Evolutionary conservation across 2,113 vertebrate genomes (phyloP), one percentile per base, ranked within the genome.

Genomic region (Melozone crissalis): DNA sequence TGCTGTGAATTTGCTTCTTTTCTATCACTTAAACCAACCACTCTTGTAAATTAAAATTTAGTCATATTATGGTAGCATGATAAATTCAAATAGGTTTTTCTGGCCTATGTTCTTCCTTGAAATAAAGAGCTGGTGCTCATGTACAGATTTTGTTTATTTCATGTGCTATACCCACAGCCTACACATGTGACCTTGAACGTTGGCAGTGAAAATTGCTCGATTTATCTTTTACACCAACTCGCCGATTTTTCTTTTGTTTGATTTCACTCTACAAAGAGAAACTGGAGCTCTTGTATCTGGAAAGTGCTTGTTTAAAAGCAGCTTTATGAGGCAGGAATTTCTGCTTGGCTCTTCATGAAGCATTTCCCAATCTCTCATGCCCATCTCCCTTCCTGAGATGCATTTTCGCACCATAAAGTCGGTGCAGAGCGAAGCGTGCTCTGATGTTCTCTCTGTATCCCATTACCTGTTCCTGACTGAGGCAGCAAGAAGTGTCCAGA

Each of bases 371-470:
- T 61, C 39, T 67, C 2, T 0, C 18, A 67, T 68, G 6, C 21
- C 1, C 2, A 24, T 78, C 37, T 88, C 28, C 68, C 41, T 85
- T 65, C 57, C 44, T 17, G 43, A 62, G 46, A n/a, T n/a, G n/a
- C 1, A 0, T 85, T 89, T 79, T 77, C 12, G 13, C 67, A 12
- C 69, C 71, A 26, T 71, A 18, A 91, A 80, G 35, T 31, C 19
- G 2, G 15, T 22, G 55, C 35, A 9, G 84, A 69, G 46, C 0
- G 0, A 44, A 61, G n/a, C 2, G 1, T 26, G 39, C 63, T 55
- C 68, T 57, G 78, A 12, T 30, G 2, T 9, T 51, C 31, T 33
- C 44, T 44, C 62, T 65, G 3, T 31, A 13, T 61, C 65, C 65
- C 1, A 0, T 80, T 77, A 8, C 43, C 63, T 63, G 46, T 13